phyloP scores from a whole-genome alignment of 37 sponge, comb jelly and placozoan genomes.

The Chondrilla cf. caribensis region DNA sequence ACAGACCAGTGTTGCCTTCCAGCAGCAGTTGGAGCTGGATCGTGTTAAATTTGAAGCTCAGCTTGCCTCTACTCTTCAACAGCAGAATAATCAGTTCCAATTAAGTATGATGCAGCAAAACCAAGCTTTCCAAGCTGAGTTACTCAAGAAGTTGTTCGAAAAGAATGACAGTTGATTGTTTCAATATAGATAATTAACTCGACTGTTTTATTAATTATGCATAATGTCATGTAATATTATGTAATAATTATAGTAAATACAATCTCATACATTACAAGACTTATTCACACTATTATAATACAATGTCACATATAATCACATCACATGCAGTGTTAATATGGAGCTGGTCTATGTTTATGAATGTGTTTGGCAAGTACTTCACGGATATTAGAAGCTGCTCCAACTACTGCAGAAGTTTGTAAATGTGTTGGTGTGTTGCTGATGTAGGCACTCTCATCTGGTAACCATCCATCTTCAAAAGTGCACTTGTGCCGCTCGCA shows the following conservation, averaged over 20 bases:
- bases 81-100: neutral
- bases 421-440: neutral
- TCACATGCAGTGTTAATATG: neutral
- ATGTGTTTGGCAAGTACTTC: neutral
- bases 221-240: too few species aligned
- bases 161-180: neutral
- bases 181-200: too few species aligned
- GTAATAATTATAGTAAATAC: too few species aligned
- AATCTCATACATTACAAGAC: too few species aligned
- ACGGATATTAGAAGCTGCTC: neutral
- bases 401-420: neutral
- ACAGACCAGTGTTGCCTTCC: neutral
- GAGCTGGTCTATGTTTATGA: neutral
- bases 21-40: conserved; percentile 10
- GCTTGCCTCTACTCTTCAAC: neutral
- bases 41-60: neutral
- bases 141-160: neutral
- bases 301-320: neutral
- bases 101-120: neutral
- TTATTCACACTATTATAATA: neutral
- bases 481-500: conserved; percentile 10
- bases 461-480: conserved; percentile 1
- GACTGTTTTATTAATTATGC: too few species aligned
- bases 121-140: neutral
- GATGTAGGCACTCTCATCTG: conserved; percentile 1